These are phyloP conservation scores for Toxostoma redivivum DNA, from an alignment of 2,113 vertebrate genomes.

Conservation along the genomic window DNA sequence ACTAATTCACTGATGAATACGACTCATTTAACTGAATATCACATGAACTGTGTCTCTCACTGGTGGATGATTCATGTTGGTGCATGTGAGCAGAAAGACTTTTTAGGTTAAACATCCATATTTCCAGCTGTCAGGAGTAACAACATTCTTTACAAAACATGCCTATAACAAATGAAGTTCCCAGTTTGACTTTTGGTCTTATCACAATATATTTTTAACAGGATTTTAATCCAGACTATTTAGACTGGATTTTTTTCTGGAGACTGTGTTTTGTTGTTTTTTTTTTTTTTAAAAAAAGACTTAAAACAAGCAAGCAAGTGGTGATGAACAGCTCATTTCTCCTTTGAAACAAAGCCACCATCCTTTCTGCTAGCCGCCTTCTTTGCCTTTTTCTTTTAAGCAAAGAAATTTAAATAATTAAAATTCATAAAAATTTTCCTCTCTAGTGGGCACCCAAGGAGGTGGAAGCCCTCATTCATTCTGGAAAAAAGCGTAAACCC, in stretches of 20 bases:
- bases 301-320: background rate
- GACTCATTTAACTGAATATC: conserved; percentile 7
- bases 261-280: background rate
- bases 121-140: background rate
- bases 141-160: background rate
- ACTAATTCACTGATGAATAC: background rate
- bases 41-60: background rate
- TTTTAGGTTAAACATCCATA: background rate
- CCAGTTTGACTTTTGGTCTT: background rate
- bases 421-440: background rate
- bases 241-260: background rate
- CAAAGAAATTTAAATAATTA: background rate
- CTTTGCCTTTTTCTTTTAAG: background rate
- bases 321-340: background rate
- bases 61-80: conserved; percentile 1
- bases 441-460: background rate
- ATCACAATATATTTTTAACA: background rate
- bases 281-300: background rate
- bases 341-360: background rate
- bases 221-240: background rate
- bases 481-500: background rate
- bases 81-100: background rate
- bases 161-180: background rate
- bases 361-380: background rate
- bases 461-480: background rate